phyloP scores from a whole-genome alignment of 2,888 invertebrate species.

The Bursaphelenchus okinawaensis region DNA sequence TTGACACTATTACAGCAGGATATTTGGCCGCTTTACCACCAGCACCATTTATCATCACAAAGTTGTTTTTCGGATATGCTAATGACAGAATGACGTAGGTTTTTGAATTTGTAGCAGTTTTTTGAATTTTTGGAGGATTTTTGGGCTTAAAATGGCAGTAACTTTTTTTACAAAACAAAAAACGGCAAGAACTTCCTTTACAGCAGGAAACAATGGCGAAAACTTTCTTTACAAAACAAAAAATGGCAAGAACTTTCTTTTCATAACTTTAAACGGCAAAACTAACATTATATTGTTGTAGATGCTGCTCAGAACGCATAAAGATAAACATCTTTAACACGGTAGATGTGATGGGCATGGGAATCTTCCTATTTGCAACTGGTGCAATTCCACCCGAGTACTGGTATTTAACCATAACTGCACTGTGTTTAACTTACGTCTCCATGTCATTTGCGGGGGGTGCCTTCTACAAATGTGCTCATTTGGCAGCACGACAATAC shows the following conservation, averaged over 20 bases:
- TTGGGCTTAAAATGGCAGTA: too few species aligned
- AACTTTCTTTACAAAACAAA: neutral
- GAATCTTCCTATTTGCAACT: neutral
- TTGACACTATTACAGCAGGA: neutral
- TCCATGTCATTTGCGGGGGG: neutral
- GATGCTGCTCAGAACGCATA: neutral
- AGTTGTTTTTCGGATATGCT: neutral
- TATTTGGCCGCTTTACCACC: neutral
- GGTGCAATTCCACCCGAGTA: neutral
- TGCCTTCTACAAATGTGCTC: neutral
- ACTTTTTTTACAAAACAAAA: neutral
- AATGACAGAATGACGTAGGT: neutral
- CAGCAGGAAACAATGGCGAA: too few species aligned
- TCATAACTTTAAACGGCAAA: neutral
- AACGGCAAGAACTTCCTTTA: too few species aligned
- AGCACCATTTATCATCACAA: neutral
- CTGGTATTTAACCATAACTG: too few species aligned
- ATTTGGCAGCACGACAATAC: constrained; percentile 14
- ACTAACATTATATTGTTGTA: neutral
- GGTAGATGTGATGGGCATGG: neutral
- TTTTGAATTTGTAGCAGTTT: too few species aligned
- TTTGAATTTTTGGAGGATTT: too few species aligned
- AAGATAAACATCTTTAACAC: neutral
- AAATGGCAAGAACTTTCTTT: too few species aligned
- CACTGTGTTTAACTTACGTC: neutral